Base-by-base conservation (phyloP, 1,140 invertebrate genomes). In the Saccostrea cuccullata region DNA sequence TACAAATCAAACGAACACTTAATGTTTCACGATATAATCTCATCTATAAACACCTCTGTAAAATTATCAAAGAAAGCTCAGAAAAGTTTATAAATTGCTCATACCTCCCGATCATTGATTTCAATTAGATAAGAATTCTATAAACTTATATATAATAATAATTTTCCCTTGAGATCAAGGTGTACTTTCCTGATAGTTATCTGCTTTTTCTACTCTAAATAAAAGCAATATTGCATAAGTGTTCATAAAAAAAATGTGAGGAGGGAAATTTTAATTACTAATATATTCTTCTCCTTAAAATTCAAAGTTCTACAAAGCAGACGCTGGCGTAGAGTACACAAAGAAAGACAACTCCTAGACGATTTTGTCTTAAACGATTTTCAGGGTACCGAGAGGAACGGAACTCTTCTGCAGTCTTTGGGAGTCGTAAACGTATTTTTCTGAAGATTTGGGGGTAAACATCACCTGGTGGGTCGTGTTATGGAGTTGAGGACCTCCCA, bases 301-400 rank as follows among this genome's bases (percentile, higher is more conserved):
- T n/a, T 47, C 9, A 47, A 47, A 47, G 47, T 36, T 36, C 30
- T 36, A 36, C 30, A 36, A 36, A 36, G 30, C 30, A 36, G 30
- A 67, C 60, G 17, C 60, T 67, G 23, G 23, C 20, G 47, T 64
- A 20, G 15, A 20, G 20, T 64, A 20, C 58, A 64, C 58, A 64
- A 64, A 64, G 58, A 64, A 20, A 17, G 58, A 64, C 15, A 77
- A 17, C 26, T 77, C 70, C 23, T 84, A 84, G 3, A 55, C 55
- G 47, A 47, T 47, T 47, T 47, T 0, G 47, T 36, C 70, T 23
- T 84, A 84, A 0, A 55, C 55, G 26, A 84, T 84, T 55, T 84
- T 89, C 90, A 94, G 87, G 15, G 93, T 93, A n/a, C 93, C 93
- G 12, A 94, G 85, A 2, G 93, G 93, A 4, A 94, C 93, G 55